Evolutionary conservation across 2,797 vertebrate genomes (phyloP), one percentile per base, ranked within the genome.

Genomic region (Synanceia verrucosa): DNA sequence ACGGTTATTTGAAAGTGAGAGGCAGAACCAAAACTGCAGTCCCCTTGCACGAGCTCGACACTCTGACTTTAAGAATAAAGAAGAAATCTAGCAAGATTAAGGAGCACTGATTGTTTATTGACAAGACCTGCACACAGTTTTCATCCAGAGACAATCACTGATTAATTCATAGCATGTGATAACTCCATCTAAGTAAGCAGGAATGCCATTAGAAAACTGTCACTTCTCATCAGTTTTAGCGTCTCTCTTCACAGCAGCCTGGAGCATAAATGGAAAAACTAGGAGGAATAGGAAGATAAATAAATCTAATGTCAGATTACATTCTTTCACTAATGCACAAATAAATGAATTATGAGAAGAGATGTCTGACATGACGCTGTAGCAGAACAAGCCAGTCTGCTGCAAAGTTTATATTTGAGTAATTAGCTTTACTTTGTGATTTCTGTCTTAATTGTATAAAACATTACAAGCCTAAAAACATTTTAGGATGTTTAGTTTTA

Each of bases 51-150:
- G 13, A 13, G 7, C 70, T 57, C 47, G 5, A 3, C 44, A 6
- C 36, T 44, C 12, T 3, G 50, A 41, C 28, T 51, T 57, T 1
- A 1, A 61, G 50, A 73, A 65, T 6, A 16, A 43, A 58, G 41
- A 58, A 31, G 19, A 58, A 10, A 39, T n/a, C 36, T 24, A 10
- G 19, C 9, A 1, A 28, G 71, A 86, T 83, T 80, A 79, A 26
- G 4, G 65, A 57, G 67, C 62, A 2, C 53, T 81, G 83, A 87
- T 89, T 84, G 84, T 81, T 90, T 90, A 88, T 89, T 84, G 89
- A 86, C 78, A 19, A 36, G 76, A 52, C 21, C 47, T 47, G 34
- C 57, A 13, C 5, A 14, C 10, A 51, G 39, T 62, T 70, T 79
- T 71, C 28, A 56, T 67, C 68, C 67, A 70, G 52, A 65, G 39